Conservation (phyloP, 2,113 vertebrate species). For the Corapipo altera region DNA sequence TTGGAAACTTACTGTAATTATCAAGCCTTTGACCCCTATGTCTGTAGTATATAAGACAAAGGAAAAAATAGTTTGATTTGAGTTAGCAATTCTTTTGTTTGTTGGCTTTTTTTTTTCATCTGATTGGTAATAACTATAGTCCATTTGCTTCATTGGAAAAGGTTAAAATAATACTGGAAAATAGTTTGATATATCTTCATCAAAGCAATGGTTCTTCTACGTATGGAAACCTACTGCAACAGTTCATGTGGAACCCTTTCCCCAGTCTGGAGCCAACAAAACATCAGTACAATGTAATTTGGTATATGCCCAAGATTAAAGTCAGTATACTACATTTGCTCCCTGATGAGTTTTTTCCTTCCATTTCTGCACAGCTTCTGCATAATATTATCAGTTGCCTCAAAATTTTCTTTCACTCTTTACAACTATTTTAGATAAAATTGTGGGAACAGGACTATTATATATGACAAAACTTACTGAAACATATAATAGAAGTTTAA, state of each 20-base stretch:
- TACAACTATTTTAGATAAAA: not conserved
- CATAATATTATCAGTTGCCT: not conserved
- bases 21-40: not conserved
- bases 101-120: not conserved
- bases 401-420: not conserved
- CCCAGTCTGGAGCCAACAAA: not conserved
- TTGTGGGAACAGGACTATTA: not conserved
- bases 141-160: not conserved
- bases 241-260: not conserved
- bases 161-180: not conserved
- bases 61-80: not conserved
- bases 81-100: not conserved
- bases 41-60: not conserved
- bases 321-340: not conserved
- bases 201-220: not conserved
- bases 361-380: not conserved
- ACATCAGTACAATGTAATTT: not conserved
- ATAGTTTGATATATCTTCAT: not conserved
- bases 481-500: not conserved
- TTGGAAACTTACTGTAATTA: not conserved
- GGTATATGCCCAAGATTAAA: not conserved
- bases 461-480: not conserved
- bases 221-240: not conserved
- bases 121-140: not conserved
- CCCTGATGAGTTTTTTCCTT: not conserved